phyloP scores from a whole-genome alignment of 2,888 invertebrate species.

The Apamea monoglypha region DNA sequence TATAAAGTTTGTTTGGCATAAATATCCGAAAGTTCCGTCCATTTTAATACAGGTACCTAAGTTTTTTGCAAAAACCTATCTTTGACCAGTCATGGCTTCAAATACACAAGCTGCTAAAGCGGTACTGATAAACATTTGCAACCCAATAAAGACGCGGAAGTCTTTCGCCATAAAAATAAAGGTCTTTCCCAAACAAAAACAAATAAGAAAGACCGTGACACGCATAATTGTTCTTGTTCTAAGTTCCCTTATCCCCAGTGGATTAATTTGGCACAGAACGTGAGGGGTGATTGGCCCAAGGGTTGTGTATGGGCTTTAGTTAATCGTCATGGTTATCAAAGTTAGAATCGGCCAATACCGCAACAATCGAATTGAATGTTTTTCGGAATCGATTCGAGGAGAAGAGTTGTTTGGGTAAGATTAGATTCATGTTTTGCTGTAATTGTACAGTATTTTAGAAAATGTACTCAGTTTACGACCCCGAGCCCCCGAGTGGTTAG shows the following conservation, averaged over 20 bases:
- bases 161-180: constrained; percentile 23
- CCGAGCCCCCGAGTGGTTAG: too few relatives aligned
- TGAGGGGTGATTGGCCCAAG: constrained; percentile 58
- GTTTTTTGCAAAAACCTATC: neutral
- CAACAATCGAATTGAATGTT: constrained; percentile 55
- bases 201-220: constrained; percentile 40
- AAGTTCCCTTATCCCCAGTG: constrained; percentile 46
- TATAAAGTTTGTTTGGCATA: neutral
- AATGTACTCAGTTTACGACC: neutral
- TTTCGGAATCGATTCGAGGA: constrained; percentile 14
- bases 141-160: constrained; percentile 12
- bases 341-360: constrained; percentile 49
- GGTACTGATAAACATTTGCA: neutral
- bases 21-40: neutral
- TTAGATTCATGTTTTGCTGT: neutral
- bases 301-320: constrained; percentile 47
- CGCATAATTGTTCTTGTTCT: constrained; percentile 52
- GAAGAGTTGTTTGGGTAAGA: constrained; percentile 1
- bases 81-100: neutral
- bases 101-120: neutral
- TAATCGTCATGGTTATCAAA: constrained; percentile 63
- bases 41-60: neutral
- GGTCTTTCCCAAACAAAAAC: constrained; percentile 31
- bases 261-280: constrained; percentile 62
- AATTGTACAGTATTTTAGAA: neutral